Base-by-base conservation (phyloP, 1,140 invertebrate species). In the Drosophila chauvacae region DNA sequence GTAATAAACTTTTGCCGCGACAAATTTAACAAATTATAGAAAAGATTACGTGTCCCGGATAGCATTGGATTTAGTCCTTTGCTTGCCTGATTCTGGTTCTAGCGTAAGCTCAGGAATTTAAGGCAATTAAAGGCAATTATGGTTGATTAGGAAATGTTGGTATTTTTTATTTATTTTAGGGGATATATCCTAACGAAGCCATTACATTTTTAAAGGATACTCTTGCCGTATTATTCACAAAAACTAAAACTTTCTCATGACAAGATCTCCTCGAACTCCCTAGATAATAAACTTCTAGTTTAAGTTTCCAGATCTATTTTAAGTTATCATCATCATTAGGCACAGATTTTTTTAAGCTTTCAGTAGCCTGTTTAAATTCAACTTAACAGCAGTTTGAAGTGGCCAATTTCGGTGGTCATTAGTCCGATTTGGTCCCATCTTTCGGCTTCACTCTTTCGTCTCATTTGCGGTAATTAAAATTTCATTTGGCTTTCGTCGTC, bases 21-120 rank as follows among this genome's bases (percentile, higher is more conserved):
- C 84, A 88, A 87, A 87, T 87, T 87, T 87, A 87, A 87, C 84
- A 88, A 87, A 87, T 87, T 88, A 87, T 87, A 87, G 84, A 83
- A 88, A 87, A 87, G 84, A 87, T 87, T 87, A 87, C 84, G 84
- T 87, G 82, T 69, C 47, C 66, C n/a, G 55, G 59, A 41, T 77
- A 55, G 75, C 50, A 23, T 26, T 53, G 9, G 7, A 18, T 53
- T 65, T 33, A 53, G 60, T 41, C 28, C 14, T 44, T n/a, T 44
- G 28, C 45, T 11, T 35, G 33, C 41, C 9, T 3, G 4, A 7
- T n/a, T 5, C n/a, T 20, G 7, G 14, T 6, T 33, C 1, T 18
- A 28, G 1, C 23, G 11, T 14, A 45, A 48, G 35, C 45, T 23
- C 41, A 44, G 37, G 30, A 78, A 66, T 87, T 87, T 63, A 74